These are phyloP conservation scores for Agelaius tricolor DNA, from an alignment of 2,113 vertebrate species.

Conservation along the genomic window DNA sequence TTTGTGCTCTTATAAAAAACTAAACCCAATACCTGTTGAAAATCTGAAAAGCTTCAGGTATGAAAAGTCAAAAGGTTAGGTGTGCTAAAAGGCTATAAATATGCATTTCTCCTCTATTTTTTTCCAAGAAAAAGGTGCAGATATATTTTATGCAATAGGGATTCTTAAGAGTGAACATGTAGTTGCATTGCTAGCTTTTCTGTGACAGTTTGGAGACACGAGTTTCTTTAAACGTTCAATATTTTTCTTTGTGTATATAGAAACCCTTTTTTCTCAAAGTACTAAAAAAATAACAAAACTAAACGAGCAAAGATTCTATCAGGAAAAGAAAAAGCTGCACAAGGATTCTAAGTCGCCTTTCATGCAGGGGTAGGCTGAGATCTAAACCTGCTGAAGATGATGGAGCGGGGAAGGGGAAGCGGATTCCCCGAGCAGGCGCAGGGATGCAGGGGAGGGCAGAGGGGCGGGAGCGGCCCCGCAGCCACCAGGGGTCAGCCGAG, in stretches of 20 bases:
- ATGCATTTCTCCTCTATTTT: rapidly evolving
- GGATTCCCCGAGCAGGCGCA: rapidly evolving
- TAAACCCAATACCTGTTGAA: background rate
- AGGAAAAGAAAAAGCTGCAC: background rate
- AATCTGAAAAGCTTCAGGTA: background rate
- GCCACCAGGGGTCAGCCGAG: constrained; percentile 65
- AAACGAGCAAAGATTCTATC: background rate
- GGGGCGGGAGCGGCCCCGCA: background rate
- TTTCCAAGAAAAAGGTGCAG: background rate
- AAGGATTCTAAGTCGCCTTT: rapidly evolving
- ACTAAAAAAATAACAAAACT: background rate
- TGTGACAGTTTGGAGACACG: rapidly evolving
- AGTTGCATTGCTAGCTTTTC: background rate
- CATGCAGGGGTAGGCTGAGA: rapidly evolving
- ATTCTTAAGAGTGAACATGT: rapidly evolving
- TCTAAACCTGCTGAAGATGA: rapidly evolving
- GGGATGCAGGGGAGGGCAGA: background rate
- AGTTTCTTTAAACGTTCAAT: background rate
- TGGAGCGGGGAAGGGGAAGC: rapidly evolving
- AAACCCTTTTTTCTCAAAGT: background rate
- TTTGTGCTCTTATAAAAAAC: background rate
- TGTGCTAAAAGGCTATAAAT: background rate
- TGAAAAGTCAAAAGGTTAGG: background rate
- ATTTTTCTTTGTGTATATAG: background rate
- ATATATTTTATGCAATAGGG: background rate